A percentile compares a stretch with the other conserved stretches of the same genome.
Evolutionary conservation across 1,140 invertebrate genomes (phyloP).

Genomic region (Drosophila ohnishii): DNA sequence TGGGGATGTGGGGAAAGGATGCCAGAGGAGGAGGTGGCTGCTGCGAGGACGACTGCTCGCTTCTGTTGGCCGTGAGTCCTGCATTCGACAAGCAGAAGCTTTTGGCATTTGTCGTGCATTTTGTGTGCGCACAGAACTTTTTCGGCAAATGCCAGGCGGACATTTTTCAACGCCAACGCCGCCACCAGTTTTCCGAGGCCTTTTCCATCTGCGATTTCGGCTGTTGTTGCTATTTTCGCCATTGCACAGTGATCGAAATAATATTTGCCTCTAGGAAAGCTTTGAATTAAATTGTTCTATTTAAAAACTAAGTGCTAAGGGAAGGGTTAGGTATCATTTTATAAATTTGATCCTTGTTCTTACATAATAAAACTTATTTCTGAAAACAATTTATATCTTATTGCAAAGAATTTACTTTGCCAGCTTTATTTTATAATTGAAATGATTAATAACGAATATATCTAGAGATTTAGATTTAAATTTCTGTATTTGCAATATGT

Average conservation of each 20-base stretch:
- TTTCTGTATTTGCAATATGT: background rate
- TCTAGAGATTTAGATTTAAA: background rate
- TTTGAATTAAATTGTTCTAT: too few species aligned
- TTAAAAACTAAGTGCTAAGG: too few species aligned
- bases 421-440: background rate
- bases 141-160: slow-evolving; percentile 53
- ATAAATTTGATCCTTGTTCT: background rate
- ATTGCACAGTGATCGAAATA: background rate
- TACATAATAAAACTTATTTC: background rate
- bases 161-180: slow-evolving; percentile 50
- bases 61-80: slow-evolving; percentile 33
- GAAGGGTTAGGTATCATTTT: too few species aligned
- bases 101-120: slow-evolving; percentile 62
- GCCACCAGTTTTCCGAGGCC: slow-evolving; percentile 28
- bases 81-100: slow-evolving; percentile 54
- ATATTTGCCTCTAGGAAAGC: background rate
- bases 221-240: slow-evolving; percentile 31
- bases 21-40: background rate
- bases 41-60: slow-evolving; percentile 15
- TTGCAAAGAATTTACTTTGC: background rate
- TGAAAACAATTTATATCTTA: background rate
- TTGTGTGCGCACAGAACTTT: slow-evolving; percentile 64
- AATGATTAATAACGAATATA: too few species aligned
- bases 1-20: background rate
- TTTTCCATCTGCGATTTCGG: slow-evolving; percentile 21